These are phyloP conservation scores for Bursaphelenchus mucronatus DNA, from an alignment of 1,140 invertebrate species.

Conservation along the genomic window DNA sequence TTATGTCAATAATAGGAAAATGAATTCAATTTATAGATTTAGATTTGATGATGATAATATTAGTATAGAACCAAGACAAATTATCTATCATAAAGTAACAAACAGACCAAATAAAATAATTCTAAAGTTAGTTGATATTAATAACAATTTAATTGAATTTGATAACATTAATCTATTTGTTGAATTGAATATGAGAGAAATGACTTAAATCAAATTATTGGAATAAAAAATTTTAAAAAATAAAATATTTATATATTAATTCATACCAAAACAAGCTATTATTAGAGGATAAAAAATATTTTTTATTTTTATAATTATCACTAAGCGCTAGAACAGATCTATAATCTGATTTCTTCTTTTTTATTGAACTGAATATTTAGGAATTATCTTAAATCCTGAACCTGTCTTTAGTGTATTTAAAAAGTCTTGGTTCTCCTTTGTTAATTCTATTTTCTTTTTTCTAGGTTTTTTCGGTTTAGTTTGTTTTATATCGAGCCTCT, in stretches of 20 bases:
- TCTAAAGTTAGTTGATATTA: constrained; percentile 5
- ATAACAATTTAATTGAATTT: constrained; percentile 6
- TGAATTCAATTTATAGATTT: constrained; percentile 1
- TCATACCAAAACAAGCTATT: too few species aligned
- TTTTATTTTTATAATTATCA: too few species aligned
- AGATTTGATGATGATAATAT: constrained; percentile 7
- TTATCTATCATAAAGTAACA: constrained; percentile 5
- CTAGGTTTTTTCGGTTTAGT: background rate
- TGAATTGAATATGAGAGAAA: too few species aligned
- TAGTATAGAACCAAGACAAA: constrained; percentile 5
- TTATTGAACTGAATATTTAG: too few species aligned
- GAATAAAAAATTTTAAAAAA: too few species aligned
- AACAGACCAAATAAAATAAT: constrained; percentile 7
- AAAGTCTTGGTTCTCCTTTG: constrained; percentile 6
- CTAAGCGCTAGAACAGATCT: too few species aligned
- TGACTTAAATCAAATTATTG: too few species aligned
- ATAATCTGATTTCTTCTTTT: too few species aligned
- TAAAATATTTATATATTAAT: background rate
- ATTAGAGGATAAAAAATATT: too few species aligned
- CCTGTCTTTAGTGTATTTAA: constrained; percentile 1
- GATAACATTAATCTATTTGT: constrained; percentile 8
- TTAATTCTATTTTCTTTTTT: constrained; percentile 3
- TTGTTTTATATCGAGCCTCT: background rate
- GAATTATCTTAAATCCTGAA: background rate
- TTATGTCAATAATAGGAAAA: background rate